These are phyloP conservation scores for Tretioscincus oriximinensis DNA, from an alignment of 2,113 vertebrate genomes.

Conservation along the genomic window DNA sequence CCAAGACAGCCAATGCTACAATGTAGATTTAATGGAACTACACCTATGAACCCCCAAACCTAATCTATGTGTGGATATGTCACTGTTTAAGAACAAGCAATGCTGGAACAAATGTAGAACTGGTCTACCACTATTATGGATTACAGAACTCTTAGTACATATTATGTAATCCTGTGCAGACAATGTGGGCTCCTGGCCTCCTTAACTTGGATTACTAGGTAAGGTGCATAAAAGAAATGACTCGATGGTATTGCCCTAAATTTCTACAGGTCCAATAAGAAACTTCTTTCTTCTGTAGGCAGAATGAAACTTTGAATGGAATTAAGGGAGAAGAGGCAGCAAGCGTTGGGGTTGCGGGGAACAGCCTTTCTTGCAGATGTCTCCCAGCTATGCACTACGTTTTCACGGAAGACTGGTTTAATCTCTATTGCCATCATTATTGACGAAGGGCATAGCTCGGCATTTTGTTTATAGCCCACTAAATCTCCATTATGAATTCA, in stretches of 20 bases:
- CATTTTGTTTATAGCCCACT: slow-evolving; percentile 62
- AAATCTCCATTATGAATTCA: slow-evolving; percentile 46
- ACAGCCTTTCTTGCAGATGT: slow-evolving; percentile 46
- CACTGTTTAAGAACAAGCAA: too few relatives aligned
- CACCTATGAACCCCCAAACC: too few relatives aligned
- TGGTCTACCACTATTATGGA: too few relatives aligned
- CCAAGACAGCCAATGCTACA: too few relatives aligned
- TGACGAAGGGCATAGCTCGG: slow-evolving; percentile 50
- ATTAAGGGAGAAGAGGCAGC: not conserved
- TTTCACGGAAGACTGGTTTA: slow-evolving; percentile 58
- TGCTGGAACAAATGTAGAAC: too few relatives aligned
- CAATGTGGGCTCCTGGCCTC: too few relatives aligned
- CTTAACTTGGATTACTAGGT: too few relatives aligned
- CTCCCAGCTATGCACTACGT: slow-evolving; percentile 36
- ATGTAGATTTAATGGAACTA: too few relatives aligned
- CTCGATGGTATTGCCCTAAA: slow-evolving; percentile 20
- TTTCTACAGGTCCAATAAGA: slow-evolving; percentile 30
- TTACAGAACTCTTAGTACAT: too few relatives aligned
- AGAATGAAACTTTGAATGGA: slow-evolving; percentile 15
- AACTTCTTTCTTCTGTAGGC: slow-evolving; percentile 30
- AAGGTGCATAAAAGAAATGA: not conserved
- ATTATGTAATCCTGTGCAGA: too few relatives aligned
- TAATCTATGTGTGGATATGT: too few relatives aligned
- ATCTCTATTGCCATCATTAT: slow-evolving; percentile 57
- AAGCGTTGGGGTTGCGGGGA: slow-evolving; percentile 29